A percentile compares a stretch with the other conserved stretches of the same genome.
Conservation (phyloP, 2,113 vertebrate species). For the Cyphotilapia sp. region DNA sequence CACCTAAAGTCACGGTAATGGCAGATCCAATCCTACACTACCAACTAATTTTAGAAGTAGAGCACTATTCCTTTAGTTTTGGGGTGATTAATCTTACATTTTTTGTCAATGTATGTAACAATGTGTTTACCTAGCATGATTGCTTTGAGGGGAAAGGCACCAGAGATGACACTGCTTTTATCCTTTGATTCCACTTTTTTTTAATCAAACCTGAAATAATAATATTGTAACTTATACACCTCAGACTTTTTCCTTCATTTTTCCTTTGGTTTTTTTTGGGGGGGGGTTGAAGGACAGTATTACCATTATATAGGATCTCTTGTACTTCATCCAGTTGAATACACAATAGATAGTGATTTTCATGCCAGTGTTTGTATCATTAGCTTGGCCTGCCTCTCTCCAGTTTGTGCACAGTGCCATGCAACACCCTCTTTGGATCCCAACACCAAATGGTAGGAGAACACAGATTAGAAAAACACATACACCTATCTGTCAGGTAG, state of each 20-base stretch:
- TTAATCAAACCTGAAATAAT: not conserved
- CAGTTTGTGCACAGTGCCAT: constrained; percentile 86
- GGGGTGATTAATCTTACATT: not conserved
- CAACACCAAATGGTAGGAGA: constrained; percentile 93
- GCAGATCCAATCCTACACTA: not conserved
- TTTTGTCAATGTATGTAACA: not conserved
- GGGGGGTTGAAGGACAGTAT: not conserved
- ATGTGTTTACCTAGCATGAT: not conserved
- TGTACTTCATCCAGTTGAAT: not conserved
- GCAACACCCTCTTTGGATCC: constrained; percentile 97
- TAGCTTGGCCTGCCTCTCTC: constrained; percentile 73
- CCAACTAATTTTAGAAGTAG: not conserved
- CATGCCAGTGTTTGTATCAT: not conserved
- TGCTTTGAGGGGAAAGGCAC: not conserved
- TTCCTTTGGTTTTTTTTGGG: fast-evolving
- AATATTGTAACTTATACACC: not conserved
- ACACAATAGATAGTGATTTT: not conserved
- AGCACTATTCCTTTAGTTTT: not conserved
- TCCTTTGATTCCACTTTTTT: not conserved
- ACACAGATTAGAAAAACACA: not conserved
- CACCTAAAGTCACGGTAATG: not conserved
- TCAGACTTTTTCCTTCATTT: not conserved
- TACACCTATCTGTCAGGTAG: not conserved
- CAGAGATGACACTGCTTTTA: not conserved
- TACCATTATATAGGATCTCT: not conserved